phyloP scores from a whole-genome alignment of 1,140 invertebrate genomes.

The Euglossa dilemma region DNA sequence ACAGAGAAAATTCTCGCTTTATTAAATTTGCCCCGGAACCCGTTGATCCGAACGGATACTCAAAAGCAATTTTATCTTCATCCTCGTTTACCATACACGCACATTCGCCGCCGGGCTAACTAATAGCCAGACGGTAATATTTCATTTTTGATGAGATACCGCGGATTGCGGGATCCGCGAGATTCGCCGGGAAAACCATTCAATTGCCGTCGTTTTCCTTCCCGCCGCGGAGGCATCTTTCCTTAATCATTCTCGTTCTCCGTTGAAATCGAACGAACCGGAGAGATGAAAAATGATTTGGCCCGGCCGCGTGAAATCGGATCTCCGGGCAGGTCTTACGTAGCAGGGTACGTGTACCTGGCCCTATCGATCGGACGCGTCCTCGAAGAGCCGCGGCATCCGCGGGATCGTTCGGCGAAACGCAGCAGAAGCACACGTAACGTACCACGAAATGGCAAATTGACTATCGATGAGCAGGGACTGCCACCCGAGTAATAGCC shows the following conservation, averaged over 20 bases:
- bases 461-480: conserved; percentile 61
- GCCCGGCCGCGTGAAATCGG: conserved; percentile 12
- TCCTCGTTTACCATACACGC: conserved; percentile 32
- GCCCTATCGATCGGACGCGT: conserved; percentile 23
- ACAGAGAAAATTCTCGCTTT: conserved; percentile 47
- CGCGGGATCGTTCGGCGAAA: conserved; percentile 14
- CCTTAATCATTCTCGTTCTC: conserved; percentile 16
- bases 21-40: conserved; percentile 45
- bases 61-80: conserved; percentile 46
- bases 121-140: conserved; percentile 38
- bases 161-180: neutral
- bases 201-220: neutral
- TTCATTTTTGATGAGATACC: conserved; percentile 41
- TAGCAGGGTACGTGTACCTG: neutral
- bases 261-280: neutral
- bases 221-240: neutral
- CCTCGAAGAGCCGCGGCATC: neutral
- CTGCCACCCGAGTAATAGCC: conserved; percentile 46
- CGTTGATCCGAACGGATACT: conserved; percentile 34
- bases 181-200: neutral
- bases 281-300: conserved; percentile 37
- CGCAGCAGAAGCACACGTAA: conserved; percentile 14
- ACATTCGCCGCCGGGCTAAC: neutral
- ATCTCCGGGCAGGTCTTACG: conserved; percentile 13
- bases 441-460: conserved; percentile 45